A percentile compares a stretch with the other conserved stretches of the same genome.
phyloP scores from a whole-genome alignment of 2,888 invertebrate species.

The Aporophyla nigra region DNA sequence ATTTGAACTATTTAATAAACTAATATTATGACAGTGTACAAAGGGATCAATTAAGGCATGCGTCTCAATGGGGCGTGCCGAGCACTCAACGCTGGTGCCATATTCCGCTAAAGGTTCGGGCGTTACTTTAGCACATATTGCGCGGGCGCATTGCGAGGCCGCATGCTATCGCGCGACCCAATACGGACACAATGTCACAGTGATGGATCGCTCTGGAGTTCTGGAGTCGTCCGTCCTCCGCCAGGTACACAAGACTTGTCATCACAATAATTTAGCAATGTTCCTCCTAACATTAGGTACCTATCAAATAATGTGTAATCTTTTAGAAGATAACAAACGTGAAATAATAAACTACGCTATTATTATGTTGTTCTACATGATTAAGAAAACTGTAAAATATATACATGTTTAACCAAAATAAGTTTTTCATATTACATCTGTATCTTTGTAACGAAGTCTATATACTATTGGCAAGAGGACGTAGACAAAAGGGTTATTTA shows the following conservation, averaged over 20 bases:
- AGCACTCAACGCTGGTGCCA: not conserved
- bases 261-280: not conserved
- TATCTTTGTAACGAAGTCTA: not conserved
- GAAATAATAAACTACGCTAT: conserved; percentile 16
- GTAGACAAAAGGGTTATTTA: too few relatives aligned
- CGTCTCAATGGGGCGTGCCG: not conserved
- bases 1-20: not conserved
- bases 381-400: not conserved
- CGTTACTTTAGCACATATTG: not conserved
- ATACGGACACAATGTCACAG: conserved; percentile 27
- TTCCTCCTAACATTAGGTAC: conserved; percentile 10
- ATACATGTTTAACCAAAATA: not conserved
- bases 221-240: conserved; percentile 1
- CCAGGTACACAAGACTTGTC: not conserved
- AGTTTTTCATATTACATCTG: not conserved
- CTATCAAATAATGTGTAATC: conserved; percentile 7
- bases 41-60: not conserved
- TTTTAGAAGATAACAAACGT: conserved; percentile 36
- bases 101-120: conserved; percentile 18
- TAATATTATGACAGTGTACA: not conserved
- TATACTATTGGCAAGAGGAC: too few relatives aligned
- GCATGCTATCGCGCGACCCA: conserved; percentile 46
- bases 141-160: conserved; percentile 15
- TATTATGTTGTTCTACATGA: conserved; percentile 8
- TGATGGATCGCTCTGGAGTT: conserved; percentile 7